Base-by-base conservation (phyloP, 2,797 vertebrate genomes). In the Lateolabrax maculatus region DNA sequence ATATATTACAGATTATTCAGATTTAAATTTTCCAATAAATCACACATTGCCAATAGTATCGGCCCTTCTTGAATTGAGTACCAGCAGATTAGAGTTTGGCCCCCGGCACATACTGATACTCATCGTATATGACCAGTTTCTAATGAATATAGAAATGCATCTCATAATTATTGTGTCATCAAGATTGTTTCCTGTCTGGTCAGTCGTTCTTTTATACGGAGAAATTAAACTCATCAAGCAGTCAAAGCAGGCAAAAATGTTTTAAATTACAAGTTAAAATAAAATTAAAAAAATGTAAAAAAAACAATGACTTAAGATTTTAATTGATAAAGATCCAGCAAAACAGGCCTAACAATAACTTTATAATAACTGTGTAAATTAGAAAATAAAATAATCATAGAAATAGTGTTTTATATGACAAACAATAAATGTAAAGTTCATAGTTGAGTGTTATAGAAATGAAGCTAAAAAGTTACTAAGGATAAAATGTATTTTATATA, bases 1-100 rank as follows among this genome's bases (percentile, higher is more conserved):
- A n/a, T n/a, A n/a, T n/a, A 34, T 80, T 11, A 51, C 37, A 57
- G 29, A 51, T 44, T 34, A 63, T 56, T 60, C 60, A 29, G 23
- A 31, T 62, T 72, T 34, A 1, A 6, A 48, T 29, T 62, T 60
- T 52, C 37, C 21, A 52, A 46, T 77, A 53, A 23, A 41, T 57
- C 4, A 44, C 39, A 9, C 21, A 25, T 31, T 25, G 4, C 15
- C 36, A 53, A 9, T 52, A 21, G 11, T 48, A 12, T 53, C 48
- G 60, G 52, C 31, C 27, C 31, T 9, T 57, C 18, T 58, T 60
- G 19, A 73, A 57, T 18, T 6, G 27, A 49, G 37, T 3, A n/a
- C 6, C 7, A 25, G 19, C 10, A n/a, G 7, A n/a, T 53, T 48
- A 19, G 48, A 71, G n/a, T 25, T 71, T 71, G 43, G 12, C 39